A percentile compares a stretch with the other conserved stretches of the same genome.
These are phyloP conservation scores for Tetragonula clypearis DNA, from an alignment of 1,140 invertebrate genomes.

Conservation along the genomic window DNA sequence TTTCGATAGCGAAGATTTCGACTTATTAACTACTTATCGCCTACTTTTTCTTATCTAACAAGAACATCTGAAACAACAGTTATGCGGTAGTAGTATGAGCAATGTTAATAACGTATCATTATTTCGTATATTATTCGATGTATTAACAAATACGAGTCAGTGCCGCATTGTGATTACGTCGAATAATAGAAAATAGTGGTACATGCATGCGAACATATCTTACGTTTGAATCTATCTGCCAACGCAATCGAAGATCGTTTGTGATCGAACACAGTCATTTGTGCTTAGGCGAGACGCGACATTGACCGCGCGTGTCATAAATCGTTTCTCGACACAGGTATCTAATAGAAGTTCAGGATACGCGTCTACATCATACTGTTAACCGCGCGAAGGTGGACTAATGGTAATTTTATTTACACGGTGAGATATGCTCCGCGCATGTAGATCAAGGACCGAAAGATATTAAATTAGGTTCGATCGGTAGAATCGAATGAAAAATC, in stretches of 20 bases:
- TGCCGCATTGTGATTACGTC: neutral
- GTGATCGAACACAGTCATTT: conserved; percentile 41
- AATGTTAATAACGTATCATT: conserved; percentile 3
- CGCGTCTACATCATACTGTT: conserved; percentile 42
- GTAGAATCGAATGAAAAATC: neutral
- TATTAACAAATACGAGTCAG: neutral
- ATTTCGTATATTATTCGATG: conserved; percentile 13
- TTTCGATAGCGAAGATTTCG: neutral
- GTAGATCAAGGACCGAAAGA: neutral
- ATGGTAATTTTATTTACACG: neutral
- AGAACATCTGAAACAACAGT: neutral
- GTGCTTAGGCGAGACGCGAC: conserved; percentile 5
- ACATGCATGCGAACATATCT: neutral
- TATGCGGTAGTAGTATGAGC: too few relatives aligned
- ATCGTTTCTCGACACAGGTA: conserved; percentile 13
- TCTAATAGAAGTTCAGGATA: conserved; percentile 32
- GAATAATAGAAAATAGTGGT: conserved; percentile 30
- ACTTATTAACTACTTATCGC: neutral
- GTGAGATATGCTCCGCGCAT: neutral
- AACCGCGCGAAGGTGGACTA: neutral
- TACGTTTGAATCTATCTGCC: conserved; percentile 23
- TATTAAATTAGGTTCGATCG: neutral
- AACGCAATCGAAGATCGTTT: conserved; percentile 38
- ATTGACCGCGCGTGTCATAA: conserved; percentile 27
- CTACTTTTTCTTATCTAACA: neutral